Evolutionary conservation across 2,113 vertebrate species (phyloP), one percentile per base, ranked within the genome.

Genomic region (Suricata suricatta): DNA sequence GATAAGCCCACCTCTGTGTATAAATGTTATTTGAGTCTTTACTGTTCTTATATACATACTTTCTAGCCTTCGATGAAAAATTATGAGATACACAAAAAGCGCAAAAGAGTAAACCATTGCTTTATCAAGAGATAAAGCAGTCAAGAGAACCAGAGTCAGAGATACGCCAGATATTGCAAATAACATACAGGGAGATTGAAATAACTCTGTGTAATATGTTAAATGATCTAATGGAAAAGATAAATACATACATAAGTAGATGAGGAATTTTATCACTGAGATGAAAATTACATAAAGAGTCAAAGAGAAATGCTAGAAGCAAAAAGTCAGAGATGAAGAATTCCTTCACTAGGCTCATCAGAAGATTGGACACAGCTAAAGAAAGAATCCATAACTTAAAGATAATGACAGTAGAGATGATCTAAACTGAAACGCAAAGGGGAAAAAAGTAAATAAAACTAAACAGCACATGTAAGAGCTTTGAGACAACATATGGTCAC

Each of bases 101-200:
- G 79, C 86, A 44, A 83, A 74, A 63, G 96, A 71, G 25, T 38
- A 91, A 96, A 85, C 23, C 38, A 41, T 4, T 95, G 17, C 21
- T 92, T 88, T 64, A 92, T 79, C 41, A 57, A 96, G n/a, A 86
- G 41, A 71, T 57, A 92, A 90, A 97, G 16, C 21, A 95, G 76
- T 93, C 69, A 81, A 44, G 31, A 84, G 52, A 93, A 90, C 5
- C 16, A 91, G 74, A 84, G 64, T 54, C n/a, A 92, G 19, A 92
- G 68, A 86, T 66, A 15, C 93, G 71, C 17, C 17, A 72, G 50
- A 29, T 88, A 77, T 33, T 69, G 38, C 41, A 77, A 94, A 11
- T 64, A 69, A 81, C 57, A 86, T 41, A 69, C 3, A 83, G 35
- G 3, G 33, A 72, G 17, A 71, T 80, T 84, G 88, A 27, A 95